A percentile compares a stretch with the other conserved stretches of the same genome.
These are phyloP conservation scores for Scleropages formosus DNA, from an alignment of 2,797 vertebrate species.

Conservation along the genomic window DNA sequence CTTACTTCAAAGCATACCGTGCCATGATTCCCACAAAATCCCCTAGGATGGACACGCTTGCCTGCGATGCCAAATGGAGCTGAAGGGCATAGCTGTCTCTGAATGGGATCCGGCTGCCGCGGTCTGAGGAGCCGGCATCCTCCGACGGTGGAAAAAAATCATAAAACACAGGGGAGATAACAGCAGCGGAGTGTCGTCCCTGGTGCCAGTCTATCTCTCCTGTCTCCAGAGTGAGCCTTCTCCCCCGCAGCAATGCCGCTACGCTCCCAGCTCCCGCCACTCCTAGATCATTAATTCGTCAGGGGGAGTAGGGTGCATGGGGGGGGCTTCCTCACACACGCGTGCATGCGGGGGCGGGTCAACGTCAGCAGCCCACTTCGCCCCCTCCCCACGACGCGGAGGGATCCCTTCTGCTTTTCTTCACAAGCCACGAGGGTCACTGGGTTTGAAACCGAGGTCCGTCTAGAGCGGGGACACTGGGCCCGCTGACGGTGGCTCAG, in stretches of 20 bases:
- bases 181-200: constrained; percentile 54
- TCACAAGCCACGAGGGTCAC: constrained; percentile 6
- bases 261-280: constrained; percentile 38
- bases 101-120: background rate
- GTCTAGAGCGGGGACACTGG: background rate
- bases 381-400: background rate
- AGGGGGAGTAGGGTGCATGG: constrained; percentile 37
- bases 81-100: constrained; percentile 1
- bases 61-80: background rate
- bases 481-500: background rate
- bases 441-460: background rate
- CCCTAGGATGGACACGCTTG: constrained; percentile 16
- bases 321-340: constrained; percentile 4
- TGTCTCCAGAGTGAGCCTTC: constrained; percentile 55
- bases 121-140: background rate
- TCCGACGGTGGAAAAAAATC: constrained; percentile 58
- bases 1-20: constrained; percentile 31
- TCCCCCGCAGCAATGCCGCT: constrained; percentile 35
- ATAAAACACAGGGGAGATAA: constrained; percentile 61
- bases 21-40: background rate
- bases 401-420: background rate
- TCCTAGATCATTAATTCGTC: constrained; percentile 59
- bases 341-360: constrained; percentile 27
- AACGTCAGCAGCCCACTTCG: constrained; percentile 46
- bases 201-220: constrained; percentile 66